Evolutionary conservation across 2,797 vertebrate genomes (phyloP), one percentile per base, ranked within the genome.

Genomic region (Lerista edwardsae): DNA sequence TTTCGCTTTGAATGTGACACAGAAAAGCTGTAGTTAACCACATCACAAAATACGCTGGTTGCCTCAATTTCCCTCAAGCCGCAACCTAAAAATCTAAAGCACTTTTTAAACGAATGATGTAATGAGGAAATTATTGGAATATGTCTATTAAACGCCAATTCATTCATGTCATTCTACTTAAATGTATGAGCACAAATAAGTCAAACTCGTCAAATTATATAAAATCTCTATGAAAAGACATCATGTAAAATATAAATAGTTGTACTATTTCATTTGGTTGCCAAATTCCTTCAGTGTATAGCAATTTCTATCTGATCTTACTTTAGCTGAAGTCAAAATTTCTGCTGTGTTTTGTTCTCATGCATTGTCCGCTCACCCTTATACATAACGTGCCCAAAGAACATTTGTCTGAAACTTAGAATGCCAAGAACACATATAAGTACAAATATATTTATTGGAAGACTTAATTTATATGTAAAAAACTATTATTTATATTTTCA

Each of bases 301-400:
- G 90, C 91, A 90, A 90, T 93, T 94, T 94, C 93, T 93, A 92
- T 92, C 88, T 93, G 92, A 93, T 91, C 82, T 87, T 93, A 87
- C 78, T 86, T 59, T 68, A 86, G 84, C 61, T 87, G 77, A 93
- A 85, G 86, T 72, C 61, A 91, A 79, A 92, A 92, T 91, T 91
- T 91, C 87, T 87, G 86, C 77, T 90, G 86, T 77, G 31, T 81
- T 85, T 76, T 72, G 41, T 90, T 92, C 91, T 87, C n/a, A 69
- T 89, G 88, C 73, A 76, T 91, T 92, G 88, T 94, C 84, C 73
- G 39, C 39, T 1, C 85, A 88, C 87, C 89, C 59, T 29, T 61
- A 81, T 89, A 84, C 88, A 88, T 91, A 91, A 75, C 88, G 83
- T 86, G 81, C 61, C 75, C 82, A 81, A 88, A 0, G 0, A 80